Conservation (phyloP, 2,888 invertebrate genomes). For the Melinopterus prodromus region DNA sequence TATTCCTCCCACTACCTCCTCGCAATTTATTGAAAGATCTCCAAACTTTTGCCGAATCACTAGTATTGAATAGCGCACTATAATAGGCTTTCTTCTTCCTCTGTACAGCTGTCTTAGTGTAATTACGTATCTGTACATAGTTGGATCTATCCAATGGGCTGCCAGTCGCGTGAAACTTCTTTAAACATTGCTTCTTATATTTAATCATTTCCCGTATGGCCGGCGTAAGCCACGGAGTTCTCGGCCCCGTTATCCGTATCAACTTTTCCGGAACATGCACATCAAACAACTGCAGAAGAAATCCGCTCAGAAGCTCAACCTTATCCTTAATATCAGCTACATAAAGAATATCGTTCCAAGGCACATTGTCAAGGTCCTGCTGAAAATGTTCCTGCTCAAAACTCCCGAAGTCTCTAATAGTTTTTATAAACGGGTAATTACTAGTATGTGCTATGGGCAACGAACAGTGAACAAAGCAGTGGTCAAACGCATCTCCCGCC, state of each 20-base stretch:
- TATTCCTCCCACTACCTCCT: not conserved
- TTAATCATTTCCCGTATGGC: not conserved
- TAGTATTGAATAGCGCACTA: not conserved
- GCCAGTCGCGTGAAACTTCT: not conserved
- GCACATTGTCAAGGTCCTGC: not conserved
- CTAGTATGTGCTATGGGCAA: conserved; percentile 4
- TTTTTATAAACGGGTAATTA: not conserved
- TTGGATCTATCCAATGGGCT: not conserved
- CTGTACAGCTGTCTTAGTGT: not conserved
- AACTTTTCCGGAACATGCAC: not conserved
- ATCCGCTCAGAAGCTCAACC: not conserved
- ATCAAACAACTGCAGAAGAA: not conserved
- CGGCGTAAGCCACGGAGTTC: not conserved
- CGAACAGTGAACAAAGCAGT: not conserved
- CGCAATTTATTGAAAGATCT: not conserved
- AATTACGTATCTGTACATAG: not conserved
- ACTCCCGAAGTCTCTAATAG: not conserved
- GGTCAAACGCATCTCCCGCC: not conserved
- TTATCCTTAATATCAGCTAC: not conserved
- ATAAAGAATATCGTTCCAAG: not conserved
- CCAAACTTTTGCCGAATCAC: not conserved
- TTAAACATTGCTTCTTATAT: not conserved
- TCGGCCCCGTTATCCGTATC: not conserved
- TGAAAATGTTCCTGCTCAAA: not conserved
- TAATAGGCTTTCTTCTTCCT: not conserved